phyloP scores from a whole-genome alignment of 2,888 invertebrate species.

The Callosobruchus maculatus region DNA sequence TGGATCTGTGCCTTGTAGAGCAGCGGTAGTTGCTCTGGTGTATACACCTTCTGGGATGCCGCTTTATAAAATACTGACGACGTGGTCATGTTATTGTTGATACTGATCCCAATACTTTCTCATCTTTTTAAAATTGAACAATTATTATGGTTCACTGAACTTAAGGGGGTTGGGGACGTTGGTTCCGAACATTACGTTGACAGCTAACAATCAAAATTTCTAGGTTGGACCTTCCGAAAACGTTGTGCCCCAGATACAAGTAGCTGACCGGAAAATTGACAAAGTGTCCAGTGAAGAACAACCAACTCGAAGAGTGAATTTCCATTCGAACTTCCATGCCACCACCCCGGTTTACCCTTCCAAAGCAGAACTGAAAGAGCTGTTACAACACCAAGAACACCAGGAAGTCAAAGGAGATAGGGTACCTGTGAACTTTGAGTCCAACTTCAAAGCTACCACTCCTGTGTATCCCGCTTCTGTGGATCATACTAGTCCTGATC shows the following conservation, averaged over 20 bases:
- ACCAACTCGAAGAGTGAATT: slow-evolving; percentile 19
- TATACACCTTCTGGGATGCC: too few relatives aligned
- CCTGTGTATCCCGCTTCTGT: slow-evolving; percentile 35
- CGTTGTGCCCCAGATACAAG: neutral
- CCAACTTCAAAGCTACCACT: slow-evolving; percentile 33
- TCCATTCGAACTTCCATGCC: slow-evolving; percentile 28
- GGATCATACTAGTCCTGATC: slow-evolving; percentile 25
- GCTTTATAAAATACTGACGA: too few relatives aligned
- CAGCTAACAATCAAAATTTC: neutral
- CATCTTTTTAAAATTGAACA: too few relatives aligned
- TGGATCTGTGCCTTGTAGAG: too few relatives aligned
- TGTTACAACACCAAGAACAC: neutral
- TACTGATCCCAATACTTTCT: too few relatives aligned
- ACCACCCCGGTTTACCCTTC: slow-evolving; percentile 35
- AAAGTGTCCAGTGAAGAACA: neutral
- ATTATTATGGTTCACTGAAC: too few relatives aligned
- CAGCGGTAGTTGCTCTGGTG: too few relatives aligned
- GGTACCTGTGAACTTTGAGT: slow-evolving; percentile 26
- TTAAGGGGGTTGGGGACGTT: too few relatives aligned
- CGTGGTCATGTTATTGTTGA: too few relatives aligned
- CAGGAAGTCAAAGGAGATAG: neutral
- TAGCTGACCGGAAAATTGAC: neutral
- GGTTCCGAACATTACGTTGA: too few relatives aligned
- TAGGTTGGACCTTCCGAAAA: neutral
- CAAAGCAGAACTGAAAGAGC: slow-evolving; percentile 17